These are phyloP conservation scores for Leptosomus discolor DNA, from an alignment of 2,113 vertebrate species.

Conservation along the genomic window DNA sequence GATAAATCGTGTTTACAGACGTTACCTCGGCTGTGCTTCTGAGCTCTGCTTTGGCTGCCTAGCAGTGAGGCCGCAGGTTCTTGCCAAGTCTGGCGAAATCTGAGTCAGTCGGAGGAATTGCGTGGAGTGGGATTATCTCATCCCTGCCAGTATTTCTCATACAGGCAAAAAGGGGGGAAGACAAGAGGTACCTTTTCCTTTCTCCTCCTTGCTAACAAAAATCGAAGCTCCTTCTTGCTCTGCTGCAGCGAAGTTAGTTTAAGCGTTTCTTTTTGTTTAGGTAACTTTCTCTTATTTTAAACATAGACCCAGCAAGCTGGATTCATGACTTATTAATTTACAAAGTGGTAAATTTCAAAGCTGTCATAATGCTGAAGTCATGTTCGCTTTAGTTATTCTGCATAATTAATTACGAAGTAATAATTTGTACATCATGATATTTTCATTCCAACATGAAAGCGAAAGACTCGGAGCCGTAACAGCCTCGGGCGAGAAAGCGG, in stretches of 20 bases:
- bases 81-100: not conserved
- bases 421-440: constrained; percentile 77
- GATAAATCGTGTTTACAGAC: not conserved
- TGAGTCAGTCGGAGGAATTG: not conserved
- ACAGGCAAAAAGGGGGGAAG: not conserved
- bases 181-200: not conserved
- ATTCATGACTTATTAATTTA: constrained; percentile 65
- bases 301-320: constrained; percentile 2
- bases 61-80: not conserved
- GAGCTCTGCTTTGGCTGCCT: not conserved
- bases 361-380: constrained; percentile 74
- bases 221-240: not conserved
- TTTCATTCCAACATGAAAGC: constrained; percentile 72
- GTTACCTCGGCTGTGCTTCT: not conserved
- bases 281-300: constrained; percentile 41
- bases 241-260: not conserved
- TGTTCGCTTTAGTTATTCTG: constrained; percentile 71
- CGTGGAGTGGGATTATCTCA: not conserved
- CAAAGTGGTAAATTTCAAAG: constrained; percentile 72
- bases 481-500: constrained; percentile 51
- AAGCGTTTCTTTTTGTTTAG: constrained; percentile 24
- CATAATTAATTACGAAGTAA: constrained; percentile 81
- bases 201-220: not conserved
- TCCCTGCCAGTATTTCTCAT: not conserved
- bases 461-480: constrained; percentile 10